Evolutionary conservation across 2,113 vertebrate species (phyloP).

Genomic region (Chlamydotis undulata): DNA sequence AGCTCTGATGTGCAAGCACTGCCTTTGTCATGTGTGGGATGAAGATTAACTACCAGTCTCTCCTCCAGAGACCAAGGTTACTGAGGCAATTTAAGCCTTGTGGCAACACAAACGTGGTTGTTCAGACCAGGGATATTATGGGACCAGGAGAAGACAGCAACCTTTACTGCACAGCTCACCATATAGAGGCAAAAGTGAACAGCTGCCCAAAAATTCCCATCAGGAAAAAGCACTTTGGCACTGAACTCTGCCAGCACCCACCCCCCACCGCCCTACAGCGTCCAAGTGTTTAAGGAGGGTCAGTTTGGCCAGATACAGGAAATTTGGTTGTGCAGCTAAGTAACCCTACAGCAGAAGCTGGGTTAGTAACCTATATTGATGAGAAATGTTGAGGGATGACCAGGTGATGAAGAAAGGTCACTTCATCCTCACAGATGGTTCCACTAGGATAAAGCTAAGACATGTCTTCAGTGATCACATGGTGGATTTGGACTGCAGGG

Average conservation of each 20-base stretch:
- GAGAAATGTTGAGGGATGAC: neutral
- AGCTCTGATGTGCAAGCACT: neutral
- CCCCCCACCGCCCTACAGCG: neutral
- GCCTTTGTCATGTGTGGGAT: neutral
- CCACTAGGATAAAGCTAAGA: neutral
- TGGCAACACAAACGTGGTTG: neutral
- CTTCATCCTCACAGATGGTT: neutral
- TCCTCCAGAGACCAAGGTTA: neutral
- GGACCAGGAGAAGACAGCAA: neutral
- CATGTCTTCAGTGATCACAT: accelerated
- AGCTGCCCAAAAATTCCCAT: neutral
- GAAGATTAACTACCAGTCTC: neutral
- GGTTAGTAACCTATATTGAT: neutral
- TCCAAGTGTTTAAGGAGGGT: neutral
- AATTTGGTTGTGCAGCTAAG: neutral
- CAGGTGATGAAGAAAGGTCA: neutral
- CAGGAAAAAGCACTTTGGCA: neutral
- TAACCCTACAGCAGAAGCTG: neutral
- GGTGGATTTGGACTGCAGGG: neutral
- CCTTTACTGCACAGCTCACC: neutral
- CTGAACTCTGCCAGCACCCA: neutral
- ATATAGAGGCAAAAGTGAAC: neutral
- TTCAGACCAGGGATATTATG: neutral
- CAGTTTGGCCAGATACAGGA: neutral
- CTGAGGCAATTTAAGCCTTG: neutral